These are phyloP conservation scores for Pammene aurita DNA, from an alignment of 2,888 invertebrate species.

Conservation along the genomic window DNA sequence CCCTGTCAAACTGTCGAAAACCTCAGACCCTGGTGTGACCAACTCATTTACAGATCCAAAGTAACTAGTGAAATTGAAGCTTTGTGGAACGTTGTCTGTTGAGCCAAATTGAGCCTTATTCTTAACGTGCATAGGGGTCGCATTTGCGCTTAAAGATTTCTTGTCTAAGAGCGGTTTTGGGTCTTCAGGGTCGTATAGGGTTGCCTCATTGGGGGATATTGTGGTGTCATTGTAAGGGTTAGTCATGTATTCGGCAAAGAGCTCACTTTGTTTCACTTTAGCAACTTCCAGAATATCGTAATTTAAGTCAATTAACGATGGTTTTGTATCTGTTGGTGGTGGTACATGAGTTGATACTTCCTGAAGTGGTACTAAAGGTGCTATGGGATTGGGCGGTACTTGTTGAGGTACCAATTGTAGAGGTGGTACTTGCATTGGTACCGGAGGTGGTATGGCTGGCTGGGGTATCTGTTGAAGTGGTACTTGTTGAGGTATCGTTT, in stretches of 20 bases:
- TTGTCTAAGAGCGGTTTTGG: slow-evolving; percentile 55
- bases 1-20: slow-evolving; percentile 77
- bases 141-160: slow-evolving; percentile 71
- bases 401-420: not conserved
- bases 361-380: not conserved
- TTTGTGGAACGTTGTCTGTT: slow-evolving; percentile 70
- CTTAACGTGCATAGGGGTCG: slow-evolving; percentile 72
- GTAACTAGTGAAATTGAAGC: slow-evolving; percentile 86
- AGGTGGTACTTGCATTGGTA: not conserved
- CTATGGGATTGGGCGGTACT: not conserved
- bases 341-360: not conserved
- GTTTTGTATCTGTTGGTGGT: not conserved
- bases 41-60: slow-evolving; percentile 81
- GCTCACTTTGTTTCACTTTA: slow-evolving; percentile 56
- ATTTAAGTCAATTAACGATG: slow-evolving; percentile 42
- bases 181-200: slow-evolving; percentile 64
- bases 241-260: slow-evolving; percentile 82
- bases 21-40: slow-evolving; percentile 85
- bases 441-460: slow-evolving; percentile 40
- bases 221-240: slow-evolving; percentile 81
- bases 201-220: slow-evolving; percentile 58
- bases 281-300: slow-evolving; percentile 22
- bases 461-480: slow-evolving; percentile 30
- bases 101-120: slow-evolving; percentile 75
- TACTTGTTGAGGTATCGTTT: not conserved